These are phyloP conservation scores for Eumeta japonica DNA, from an alignment of 1,140 invertebrate species.

Conservation along the genomic window DNA sequence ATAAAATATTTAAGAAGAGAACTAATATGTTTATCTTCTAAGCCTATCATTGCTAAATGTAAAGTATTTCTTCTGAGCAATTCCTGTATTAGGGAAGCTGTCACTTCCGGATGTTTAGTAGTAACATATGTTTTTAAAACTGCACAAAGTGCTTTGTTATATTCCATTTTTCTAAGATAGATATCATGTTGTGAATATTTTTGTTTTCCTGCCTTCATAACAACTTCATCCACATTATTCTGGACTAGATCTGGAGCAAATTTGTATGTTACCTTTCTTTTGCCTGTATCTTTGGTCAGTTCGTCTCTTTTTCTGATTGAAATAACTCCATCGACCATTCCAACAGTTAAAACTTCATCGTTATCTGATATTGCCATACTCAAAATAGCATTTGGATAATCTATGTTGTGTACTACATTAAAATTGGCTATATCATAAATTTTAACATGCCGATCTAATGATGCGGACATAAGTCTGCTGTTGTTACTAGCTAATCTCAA, in stretches of 20 bases:
- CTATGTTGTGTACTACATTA: constrained; percentile 83
- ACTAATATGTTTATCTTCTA: constrained; percentile 66
- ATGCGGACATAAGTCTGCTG: constrained; percentile 81
- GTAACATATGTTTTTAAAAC: constrained; percentile 65
- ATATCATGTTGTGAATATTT: constrained; percentile 64
- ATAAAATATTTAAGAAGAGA: constrained; percentile 76
- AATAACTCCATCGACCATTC: constrained; percentile 90
- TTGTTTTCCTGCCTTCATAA: constrained; percentile 39
- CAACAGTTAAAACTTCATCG: constrained; percentile 83
- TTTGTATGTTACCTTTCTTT: constrained; percentile 47
- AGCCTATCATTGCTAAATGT: constrained; percentile 66
- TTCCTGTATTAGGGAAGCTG: constrained; percentile 81
- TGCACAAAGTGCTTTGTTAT: constrained; percentile 75
- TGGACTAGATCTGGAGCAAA: constrained; percentile 57
- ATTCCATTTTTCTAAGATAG: constrained; percentile 77
- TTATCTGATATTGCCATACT: constrained; percentile 79
- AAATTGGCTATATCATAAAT: constrained; percentile 88
- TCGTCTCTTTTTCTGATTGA: constrained; percentile 78
- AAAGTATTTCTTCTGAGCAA: constrained; percentile 75
- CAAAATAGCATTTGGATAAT: constrained; percentile 87
- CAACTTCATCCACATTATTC: constrained; percentile 55
- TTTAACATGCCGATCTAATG: constrained; percentile 91
- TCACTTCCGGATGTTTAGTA: constrained; percentile 71
- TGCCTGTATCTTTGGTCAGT: constrained; percentile 41
- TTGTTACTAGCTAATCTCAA: constrained; percentile 76